Conservation (phyloP, 1,140 invertebrate genomes). For the Drosophila triauraria region DNA sequence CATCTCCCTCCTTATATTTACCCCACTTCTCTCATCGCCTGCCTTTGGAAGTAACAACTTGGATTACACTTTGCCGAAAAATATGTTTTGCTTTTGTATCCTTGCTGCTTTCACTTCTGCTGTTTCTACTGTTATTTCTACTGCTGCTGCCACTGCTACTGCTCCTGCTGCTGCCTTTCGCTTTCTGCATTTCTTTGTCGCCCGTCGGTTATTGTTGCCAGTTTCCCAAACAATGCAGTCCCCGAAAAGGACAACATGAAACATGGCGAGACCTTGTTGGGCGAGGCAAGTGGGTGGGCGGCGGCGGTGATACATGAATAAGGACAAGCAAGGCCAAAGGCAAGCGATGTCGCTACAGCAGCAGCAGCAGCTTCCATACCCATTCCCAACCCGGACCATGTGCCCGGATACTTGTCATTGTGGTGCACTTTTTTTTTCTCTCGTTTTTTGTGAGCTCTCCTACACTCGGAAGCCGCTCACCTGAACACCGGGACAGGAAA, state of each 20-base stretch:
- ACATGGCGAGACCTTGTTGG: slow-evolving; percentile 55
- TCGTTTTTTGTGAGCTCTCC: slow-evolving; percentile 41
- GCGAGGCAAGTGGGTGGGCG: slow-evolving; percentile 4
- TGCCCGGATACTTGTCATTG: slow-evolving; percentile 50
- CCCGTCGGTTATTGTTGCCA: slow-evolving; percentile 54
- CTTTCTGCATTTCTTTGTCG: slow-evolving; percentile 51
- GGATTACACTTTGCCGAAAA: slow-evolving; percentile 68
- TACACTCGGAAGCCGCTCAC: slow-evolving; percentile 62
- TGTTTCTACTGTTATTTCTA: not conserved
- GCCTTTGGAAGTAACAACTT: slow-evolving; percentile 51
- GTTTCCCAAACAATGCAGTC: slow-evolving; percentile 65
- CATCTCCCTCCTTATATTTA: not conserved
- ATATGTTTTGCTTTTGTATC: slow-evolving; percentile 34
- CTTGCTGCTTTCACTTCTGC: slow-evolving; percentile 1
- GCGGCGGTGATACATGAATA: slow-evolving; percentile 39
- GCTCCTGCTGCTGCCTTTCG: slow-evolving; percentile 9
- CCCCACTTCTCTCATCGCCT: slow-evolving; percentile 2
- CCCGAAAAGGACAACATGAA: slow-evolving; percentile 54
- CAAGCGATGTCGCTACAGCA: slow-evolving; percentile 29
- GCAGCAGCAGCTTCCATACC: not conserved
- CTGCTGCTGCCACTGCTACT: not conserved
- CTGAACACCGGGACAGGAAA: slow-evolving; percentile 50
- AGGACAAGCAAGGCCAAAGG: slow-evolving; percentile 71
- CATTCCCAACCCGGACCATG: not conserved
- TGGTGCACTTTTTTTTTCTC: slow-evolving; percentile 60